Percentiles rank a stretch among this genome's conserved stretches.
phyloP scores from a whole-genome alignment of 2,888 invertebrate species.

The Andricus curvator region DNA sequence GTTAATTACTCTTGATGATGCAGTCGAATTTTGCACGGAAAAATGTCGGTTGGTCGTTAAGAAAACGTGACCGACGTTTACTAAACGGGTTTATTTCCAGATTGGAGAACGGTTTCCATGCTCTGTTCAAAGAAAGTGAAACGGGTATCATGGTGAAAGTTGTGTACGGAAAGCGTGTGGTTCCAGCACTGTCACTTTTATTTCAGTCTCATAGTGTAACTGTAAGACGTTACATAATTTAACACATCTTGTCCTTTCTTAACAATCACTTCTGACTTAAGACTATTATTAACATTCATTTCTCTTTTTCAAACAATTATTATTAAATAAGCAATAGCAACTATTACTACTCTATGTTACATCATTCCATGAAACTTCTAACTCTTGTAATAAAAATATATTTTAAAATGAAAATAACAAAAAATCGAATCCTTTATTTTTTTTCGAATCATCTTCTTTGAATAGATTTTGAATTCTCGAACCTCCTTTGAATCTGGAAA shows the following conservation, averaged over 20 bases:
- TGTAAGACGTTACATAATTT: constrained; percentile 16
- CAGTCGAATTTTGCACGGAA: constrained; percentile 12
- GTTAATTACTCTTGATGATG: not conserved
- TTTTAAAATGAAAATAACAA: not conserved
- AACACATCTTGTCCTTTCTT: constrained; percentile 16
- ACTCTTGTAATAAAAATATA: not conserved
- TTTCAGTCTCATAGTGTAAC: constrained; percentile 14
- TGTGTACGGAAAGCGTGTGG: constrained; percentile 64
- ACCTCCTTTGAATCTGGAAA: not conserved
- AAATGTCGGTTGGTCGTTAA: not conserved
- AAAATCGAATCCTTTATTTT: not conserved
- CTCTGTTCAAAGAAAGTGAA: constrained; percentile 69
- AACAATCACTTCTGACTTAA: not conserved
- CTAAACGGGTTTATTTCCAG: not conserved
- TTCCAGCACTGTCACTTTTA: constrained; percentile 31
- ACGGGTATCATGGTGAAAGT: constrained; percentile 72
- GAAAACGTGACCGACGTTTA: not conserved
- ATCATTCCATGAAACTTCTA: constrained; percentile 1
- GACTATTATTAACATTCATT: not conserved
- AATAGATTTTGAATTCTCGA: not conserved
- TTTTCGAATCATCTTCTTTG: not conserved
- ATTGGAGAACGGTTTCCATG: constrained; percentile 46
- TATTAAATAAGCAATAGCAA: not conserved
- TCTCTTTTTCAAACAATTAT: not conserved
- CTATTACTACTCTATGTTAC: not conserved